Percentiles rank a stretch among this genome's conserved stretches.
phyloP scores from a whole-genome alignment of 2,797 vertebrate species.

The Onychomys arenicola region DNA sequence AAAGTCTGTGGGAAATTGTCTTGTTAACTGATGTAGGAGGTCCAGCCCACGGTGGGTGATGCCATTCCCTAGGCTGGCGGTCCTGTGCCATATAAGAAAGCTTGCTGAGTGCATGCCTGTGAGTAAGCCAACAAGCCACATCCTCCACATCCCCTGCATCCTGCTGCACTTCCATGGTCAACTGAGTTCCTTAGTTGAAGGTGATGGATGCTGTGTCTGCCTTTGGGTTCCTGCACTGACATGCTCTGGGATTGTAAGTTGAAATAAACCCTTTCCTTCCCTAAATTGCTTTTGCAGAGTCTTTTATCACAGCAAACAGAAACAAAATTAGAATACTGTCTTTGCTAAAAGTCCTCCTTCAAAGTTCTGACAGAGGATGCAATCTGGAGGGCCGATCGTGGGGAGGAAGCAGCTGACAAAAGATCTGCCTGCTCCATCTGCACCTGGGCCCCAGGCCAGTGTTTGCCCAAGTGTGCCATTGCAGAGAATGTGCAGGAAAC shows the following conservation, averaged over 20 bases:
- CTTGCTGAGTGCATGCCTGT: background rate
- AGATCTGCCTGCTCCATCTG: background rate
- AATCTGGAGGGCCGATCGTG: accelerated
- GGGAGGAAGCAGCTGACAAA: too few relatives aligned
- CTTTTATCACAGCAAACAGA: background rate
- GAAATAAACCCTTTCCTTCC: background rate
- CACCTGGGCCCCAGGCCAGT: background rate
- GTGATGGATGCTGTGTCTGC: background rate
- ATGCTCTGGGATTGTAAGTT: background rate
- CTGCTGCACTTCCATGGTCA: background rate
- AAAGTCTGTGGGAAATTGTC: background rate
- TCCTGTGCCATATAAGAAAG: background rate
- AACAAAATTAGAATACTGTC: background rate
- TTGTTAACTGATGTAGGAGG: background rate
- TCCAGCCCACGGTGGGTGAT: background rate
- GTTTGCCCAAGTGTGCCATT: accelerated
- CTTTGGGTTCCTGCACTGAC: background rate
- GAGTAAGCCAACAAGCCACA: background rate
- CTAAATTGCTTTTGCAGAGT: background rate
- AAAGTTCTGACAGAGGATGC: too few relatives aligned
- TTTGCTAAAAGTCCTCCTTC: background rate
- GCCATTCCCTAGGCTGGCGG: background rate
- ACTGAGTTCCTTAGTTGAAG: background rate
- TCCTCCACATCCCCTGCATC: background rate
- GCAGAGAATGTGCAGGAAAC: background rate